Conservation (phyloP, 2,888 invertebrate species). For the Gymnosoma rotundatum region DNA sequence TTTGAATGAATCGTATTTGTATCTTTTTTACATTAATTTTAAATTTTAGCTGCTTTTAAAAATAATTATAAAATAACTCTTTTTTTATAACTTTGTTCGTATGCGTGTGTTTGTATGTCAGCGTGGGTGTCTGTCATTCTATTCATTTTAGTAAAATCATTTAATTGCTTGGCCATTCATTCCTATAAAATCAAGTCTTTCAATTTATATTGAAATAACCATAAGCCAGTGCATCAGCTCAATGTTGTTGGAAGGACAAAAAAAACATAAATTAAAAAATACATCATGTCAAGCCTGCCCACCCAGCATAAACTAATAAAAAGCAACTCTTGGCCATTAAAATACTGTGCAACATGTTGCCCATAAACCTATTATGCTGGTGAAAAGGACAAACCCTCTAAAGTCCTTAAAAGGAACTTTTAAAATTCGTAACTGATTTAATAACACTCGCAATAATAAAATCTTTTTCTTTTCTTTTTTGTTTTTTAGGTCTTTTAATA, state of each 20-base stretch:
- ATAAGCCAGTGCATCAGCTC: slow-evolving; percentile 18
- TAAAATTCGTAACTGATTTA: background rate
- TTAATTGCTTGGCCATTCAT: slow-evolving; percentile 28
- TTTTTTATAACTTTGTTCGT: slow-evolving; percentile 42
- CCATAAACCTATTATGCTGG: slow-evolving; percentile 18
- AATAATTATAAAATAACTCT: slow-evolving; percentile 62
- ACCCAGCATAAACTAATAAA: slow-evolving; percentile 41
- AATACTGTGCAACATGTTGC: slow-evolving; percentile 68
- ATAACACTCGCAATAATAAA: background rate
- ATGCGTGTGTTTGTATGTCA: background rate
- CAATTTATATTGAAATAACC: slow-evolving; percentile 36
- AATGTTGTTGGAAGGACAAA: slow-evolving; percentile 30
- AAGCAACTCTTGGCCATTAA: slow-evolving; percentile 60
- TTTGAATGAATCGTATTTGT: background rate
- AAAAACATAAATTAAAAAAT: background rate
- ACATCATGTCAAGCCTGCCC: background rate
- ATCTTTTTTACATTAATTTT: slow-evolving; percentile 32
- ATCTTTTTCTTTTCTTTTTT: no score
- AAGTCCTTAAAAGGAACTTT: background rate
- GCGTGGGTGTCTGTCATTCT: background rate
- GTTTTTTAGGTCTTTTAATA: no score
- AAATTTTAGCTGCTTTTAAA: slow-evolving; percentile 49
- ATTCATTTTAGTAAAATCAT: slow-evolving; percentile 25
- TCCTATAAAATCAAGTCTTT: slow-evolving; percentile 52
- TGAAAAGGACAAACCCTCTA: slow-evolving; percentile 23